Evolutionary conservation across 2,888 invertebrate species (phyloP).

Genomic region (Seira musarum): DNA sequence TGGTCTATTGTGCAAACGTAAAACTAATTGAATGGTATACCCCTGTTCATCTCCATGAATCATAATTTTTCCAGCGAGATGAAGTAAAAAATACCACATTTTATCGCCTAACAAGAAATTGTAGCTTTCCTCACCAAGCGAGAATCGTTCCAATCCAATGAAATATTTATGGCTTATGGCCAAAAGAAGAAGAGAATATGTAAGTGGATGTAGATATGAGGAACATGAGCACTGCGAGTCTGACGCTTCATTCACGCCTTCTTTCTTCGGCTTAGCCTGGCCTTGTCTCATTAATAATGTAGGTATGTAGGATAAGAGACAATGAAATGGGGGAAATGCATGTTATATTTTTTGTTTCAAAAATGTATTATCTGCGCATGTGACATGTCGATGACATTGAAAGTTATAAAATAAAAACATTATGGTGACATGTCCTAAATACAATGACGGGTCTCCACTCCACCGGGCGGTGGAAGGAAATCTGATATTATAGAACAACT

Average conservation of each 20-base stretch:
- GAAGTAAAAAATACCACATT: too few species aligned
- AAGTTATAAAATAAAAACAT: neutral
- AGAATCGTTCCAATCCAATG: too few species aligned
- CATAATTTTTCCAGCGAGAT: too few species aligned
- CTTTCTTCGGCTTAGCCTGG: neutral
- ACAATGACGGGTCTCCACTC: neutral
- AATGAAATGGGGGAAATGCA: neutral
- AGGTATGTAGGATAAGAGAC: conserved; percentile 4
- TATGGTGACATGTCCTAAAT: neutral
- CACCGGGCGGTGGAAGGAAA: neutral
- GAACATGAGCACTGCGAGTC: neutral
- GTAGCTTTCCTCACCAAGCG: too few species aligned
- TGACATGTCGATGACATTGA: conserved; percentile 6
- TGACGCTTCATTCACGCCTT: neutral
- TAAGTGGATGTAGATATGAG: neutral
- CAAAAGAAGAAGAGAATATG: neutral
- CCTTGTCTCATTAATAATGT: conserved; percentile 1
- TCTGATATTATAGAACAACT: neutral
- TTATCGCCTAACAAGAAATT: too few species aligned
- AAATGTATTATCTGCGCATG: neutral
- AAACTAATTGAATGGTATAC: too few species aligned
- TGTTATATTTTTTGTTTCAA: neutral
- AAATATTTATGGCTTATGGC: neutral
- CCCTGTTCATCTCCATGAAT: too few species aligned
- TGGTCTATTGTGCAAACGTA: too few species aligned